Conservation (phyloP, 2,888 invertebrate species). For the Cephus rjabovi region DNA sequence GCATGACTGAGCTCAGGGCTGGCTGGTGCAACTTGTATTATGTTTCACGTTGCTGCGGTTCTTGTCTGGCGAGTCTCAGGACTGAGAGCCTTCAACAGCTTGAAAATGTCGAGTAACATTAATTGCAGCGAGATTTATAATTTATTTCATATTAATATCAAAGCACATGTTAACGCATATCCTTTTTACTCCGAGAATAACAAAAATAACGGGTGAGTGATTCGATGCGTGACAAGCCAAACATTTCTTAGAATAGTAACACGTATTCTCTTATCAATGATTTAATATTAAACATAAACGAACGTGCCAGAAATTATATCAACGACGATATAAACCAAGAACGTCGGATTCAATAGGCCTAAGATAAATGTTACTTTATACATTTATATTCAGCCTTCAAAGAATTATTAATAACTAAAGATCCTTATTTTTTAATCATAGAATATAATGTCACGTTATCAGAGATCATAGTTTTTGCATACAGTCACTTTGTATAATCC, state of each 20-base stretch:
- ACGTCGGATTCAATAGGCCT: background rate
- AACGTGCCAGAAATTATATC: background rate
- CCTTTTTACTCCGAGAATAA: background rate
- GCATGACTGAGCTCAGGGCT: slow-evolving; percentile 59
- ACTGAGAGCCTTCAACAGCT: slow-evolving; percentile 35
- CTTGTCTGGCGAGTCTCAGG: slow-evolving; percentile 53
- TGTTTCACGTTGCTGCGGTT: slow-evolving; percentile 65
- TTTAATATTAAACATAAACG: background rate
- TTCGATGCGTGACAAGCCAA: background rate
- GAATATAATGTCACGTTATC: background rate
- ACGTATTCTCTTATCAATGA: background rate
- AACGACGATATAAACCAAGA: background rate
- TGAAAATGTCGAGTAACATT: slow-evolving; percentile 29
- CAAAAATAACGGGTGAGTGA: background rate
- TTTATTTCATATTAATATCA: background rate
- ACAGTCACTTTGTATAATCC: background rate
- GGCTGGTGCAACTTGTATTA: slow-evolving; percentile 66
- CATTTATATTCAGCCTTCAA: background rate
- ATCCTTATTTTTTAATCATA: background rate
- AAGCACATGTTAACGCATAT: background rate
- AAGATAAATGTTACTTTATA: background rate
- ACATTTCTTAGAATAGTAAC: background rate
- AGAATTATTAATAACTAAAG: background rate
- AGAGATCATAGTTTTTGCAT: background rate
- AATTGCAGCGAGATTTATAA: background rate